These are phyloP conservation scores for Leptoteleia sp. DNA, from an alignment of 1,140 invertebrate species.

Conservation along the genomic window DNA sequence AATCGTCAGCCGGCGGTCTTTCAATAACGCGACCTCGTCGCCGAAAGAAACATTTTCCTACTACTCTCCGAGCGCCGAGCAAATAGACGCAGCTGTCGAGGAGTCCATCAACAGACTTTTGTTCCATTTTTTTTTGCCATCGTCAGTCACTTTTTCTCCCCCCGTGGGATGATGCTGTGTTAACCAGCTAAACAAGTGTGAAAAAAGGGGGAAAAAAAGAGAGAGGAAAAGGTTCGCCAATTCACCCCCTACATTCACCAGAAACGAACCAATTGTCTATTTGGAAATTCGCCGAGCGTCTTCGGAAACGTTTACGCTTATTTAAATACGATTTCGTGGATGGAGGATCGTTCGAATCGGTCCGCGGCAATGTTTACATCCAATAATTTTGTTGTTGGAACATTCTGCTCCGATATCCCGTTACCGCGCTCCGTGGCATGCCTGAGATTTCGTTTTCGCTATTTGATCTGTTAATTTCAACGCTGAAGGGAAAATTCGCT, in stretches of 20 bases:
- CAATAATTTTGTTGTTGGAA: too few relatives aligned
- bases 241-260: too few relatives aligned
- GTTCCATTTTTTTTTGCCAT: slow-evolving; percentile 6
- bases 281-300: too few relatives aligned
- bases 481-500: neutral
- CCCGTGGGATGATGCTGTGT: neutral
- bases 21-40: slow-evolving; percentile 36
- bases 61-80: slow-evolving; percentile 13
- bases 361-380: too few relatives aligned
- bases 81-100: slow-evolving; percentile 56
- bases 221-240: too few relatives aligned
- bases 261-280: too few relatives aligned
- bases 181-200: slow-evolving; percentile 17
- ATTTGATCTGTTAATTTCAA: slow-evolving; percentile 8
- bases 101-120: slow-evolving; percentile 47
- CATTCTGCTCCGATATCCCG: too few relatives aligned
- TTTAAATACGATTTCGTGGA: too few relatives aligned
- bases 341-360: too few relatives aligned
- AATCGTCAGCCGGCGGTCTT: slow-evolving; percentile 42
- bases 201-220: too few relatives aligned
- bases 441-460: neutral
- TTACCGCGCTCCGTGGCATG: too few relatives aligned
- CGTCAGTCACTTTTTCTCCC: neutral
- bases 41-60: slow-evolving; percentile 37
- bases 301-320: too few relatives aligned